A percentile compares a stretch with the other conserved stretches of the same genome.
Conservation (phyloP, 2,888 invertebrate species). For the Atethmia centrago region DNA sequence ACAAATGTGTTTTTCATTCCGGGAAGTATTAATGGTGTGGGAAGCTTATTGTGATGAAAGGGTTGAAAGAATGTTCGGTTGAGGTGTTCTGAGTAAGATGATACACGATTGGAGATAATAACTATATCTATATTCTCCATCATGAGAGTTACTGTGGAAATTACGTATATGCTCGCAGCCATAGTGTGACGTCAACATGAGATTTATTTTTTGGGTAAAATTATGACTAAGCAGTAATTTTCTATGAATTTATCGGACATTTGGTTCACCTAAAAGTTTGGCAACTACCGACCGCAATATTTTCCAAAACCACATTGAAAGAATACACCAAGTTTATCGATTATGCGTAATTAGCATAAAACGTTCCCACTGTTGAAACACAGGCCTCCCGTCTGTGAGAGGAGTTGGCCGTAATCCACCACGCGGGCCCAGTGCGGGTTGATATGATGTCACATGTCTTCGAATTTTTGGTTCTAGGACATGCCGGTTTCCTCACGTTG, state of each 20-base stretch:
- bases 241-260: not conserved
- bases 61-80: not conserved
- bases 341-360: too few relatives aligned
- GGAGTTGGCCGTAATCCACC: too few relatives aligned
- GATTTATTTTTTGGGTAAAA: not conserved
- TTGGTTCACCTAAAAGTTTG: not conserved
- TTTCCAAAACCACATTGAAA: not conserved
- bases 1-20: conserved; percentile 44
- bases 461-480: too few relatives aligned
- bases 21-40: conserved; percentile 19
- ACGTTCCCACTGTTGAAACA: too few relatives aligned
- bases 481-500: too few relatives aligned
- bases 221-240: not conserved
- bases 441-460: too few relatives aligned
- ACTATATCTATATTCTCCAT: too few relatives aligned
- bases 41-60: not conserved
- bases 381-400: too few relatives aligned
- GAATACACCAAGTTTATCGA: not conserved
- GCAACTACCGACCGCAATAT: not conserved
- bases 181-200: not conserved
- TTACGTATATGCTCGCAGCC: not conserved
- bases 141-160: not conserved
- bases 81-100: not conserved
- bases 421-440: too few relatives aligned
- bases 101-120: not conserved